These are phyloP conservation scores for Temnothorax unifasciatus DNA, from an alignment of 2,888 invertebrate species.

Conservation along the genomic window DNA sequence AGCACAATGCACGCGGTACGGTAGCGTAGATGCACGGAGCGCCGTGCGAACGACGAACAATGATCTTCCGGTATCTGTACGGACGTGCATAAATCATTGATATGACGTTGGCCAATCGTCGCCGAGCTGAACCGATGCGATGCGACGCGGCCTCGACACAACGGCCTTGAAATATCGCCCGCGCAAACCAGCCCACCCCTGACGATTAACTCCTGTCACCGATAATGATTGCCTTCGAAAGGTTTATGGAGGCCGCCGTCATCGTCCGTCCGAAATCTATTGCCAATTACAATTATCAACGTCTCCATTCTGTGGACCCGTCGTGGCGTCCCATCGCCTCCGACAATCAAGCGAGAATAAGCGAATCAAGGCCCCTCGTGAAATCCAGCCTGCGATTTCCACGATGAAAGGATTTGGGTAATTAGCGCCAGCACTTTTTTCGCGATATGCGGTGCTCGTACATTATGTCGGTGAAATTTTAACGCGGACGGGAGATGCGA, in stretches of 20 bases:
- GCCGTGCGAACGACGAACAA: constrained; percentile 62
- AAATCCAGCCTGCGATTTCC: constrained; percentile 15
- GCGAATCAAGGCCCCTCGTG: neutral
- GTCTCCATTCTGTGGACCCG: neutral
- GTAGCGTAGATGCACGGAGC: neutral
- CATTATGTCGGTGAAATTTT: constrained; percentile 39
- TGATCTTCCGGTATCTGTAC: constrained; percentile 67
- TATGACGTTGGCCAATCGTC: constrained; percentile 61
- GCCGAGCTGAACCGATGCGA: constrained; percentile 18
- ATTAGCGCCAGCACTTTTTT: constrained; percentile 38
- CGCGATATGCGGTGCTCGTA: constrained; percentile 15
- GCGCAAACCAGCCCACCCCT: neutral
- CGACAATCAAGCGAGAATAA: neutral
- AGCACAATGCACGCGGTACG: constrained; percentile 56
- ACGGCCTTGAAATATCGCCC: constrained; percentile 53
- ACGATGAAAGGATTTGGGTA: constrained; percentile 12
- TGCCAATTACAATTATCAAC: constrained; percentile 34
- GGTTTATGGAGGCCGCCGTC: constrained; percentile 28
- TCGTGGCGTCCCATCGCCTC: neutral
- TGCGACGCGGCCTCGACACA: constrained; percentile 23
- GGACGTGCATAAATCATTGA: constrained; percentile 60
- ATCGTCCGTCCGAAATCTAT: constrained; percentile 37
- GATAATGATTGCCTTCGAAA: constrained; percentile 52
- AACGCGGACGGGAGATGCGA: constrained; percentile 31
- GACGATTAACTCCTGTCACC: constrained; percentile 49